Base-by-base conservation (phyloP, 1,140 invertebrate species). In the Solenopsis fugax region DNA sequence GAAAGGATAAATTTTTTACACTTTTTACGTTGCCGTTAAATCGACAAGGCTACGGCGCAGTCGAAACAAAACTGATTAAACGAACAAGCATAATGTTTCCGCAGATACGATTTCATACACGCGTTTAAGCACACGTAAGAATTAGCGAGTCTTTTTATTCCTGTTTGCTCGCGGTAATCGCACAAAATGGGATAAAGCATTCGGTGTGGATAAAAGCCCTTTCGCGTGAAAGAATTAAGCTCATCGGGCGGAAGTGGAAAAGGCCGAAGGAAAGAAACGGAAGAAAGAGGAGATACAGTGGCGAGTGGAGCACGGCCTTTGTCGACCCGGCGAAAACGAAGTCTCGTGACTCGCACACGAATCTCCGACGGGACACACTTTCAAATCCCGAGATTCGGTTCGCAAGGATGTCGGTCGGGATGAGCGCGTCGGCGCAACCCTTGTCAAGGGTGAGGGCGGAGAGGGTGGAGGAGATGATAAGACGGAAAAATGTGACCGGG, bases 401-500 rank as follows among this genome's bases (percentile, higher is more conserved):
- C 64, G n/a, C 62, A 10, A 37, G 37, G 37, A 56, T n/a, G 9
- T 54, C 64, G 7, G 58, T 4, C 18, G 16, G 4, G 41, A 45
- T n/a, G 12, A 48, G 54, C 54, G 16, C 24, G 58, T 21, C 6
- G 10, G 21, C 9, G 58, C 5, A 34, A 50, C 18, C 54, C 2
- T 56, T 37, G 54, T 45, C 2, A 3, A 5, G 56, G 7, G 4
- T 0, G 34, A 18, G 7, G n/a, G 13, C 37, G 54, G 45, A 1
- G 45, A 1, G 56, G 16, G 9, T 0, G 37, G n/a, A 10, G n/a
- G 13, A 7, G 9, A 10, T 4, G 50, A 13, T 62, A 50, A 54
- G 37, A 71, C 9, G 50, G 77, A 58, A 48, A 81, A 71, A 81
- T 81, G 78, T 81, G 78, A 81, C 50, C 78, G 52, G 78, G 37